Conservation (phyloP, 1,140 invertebrate genomes). For the Drosophila tani region DNA sequence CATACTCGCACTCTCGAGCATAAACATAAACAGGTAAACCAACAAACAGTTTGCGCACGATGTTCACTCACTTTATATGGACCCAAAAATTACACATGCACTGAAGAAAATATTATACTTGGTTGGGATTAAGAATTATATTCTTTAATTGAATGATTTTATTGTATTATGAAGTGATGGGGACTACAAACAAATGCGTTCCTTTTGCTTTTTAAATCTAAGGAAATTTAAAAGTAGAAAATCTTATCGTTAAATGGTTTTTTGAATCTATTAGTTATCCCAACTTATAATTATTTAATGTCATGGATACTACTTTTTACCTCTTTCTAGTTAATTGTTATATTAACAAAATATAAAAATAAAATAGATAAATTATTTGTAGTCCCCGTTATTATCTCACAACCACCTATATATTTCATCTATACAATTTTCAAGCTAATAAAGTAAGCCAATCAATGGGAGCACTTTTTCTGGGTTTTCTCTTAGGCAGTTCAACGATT, state of each 20-base stretch:
- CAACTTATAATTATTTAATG: too few relatives aligned
- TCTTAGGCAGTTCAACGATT: background rate
- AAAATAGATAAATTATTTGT: too few relatives aligned
- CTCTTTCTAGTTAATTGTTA: too few relatives aligned
- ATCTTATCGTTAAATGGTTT: too few relatives aligned
- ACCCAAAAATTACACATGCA: constrained; percentile 13
- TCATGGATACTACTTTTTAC: too few relatives aligned
- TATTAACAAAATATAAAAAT: too few relatives aligned
- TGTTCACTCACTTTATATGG: constrained; percentile 52
- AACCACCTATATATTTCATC: background rate
- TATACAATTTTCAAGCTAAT: background rate
- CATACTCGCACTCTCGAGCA: background rate
- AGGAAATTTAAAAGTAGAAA: too few relatives aligned
- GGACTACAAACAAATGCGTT: background rate
- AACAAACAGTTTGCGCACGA: constrained; percentile 74
- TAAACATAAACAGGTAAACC: constrained; percentile 56
- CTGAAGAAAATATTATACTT: background rate
- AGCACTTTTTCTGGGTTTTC: background rate
- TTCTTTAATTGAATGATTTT: background rate
- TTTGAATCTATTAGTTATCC: too few relatives aligned
- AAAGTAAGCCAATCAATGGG: background rate
- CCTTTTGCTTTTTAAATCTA: too few relatives aligned
- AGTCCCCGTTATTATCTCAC: too few relatives aligned
- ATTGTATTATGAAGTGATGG: background rate
- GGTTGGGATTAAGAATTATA: background rate